Percentiles rank a stretch among this genome's conserved stretches.
phyloP scores from a whole-genome alignment of 1,140 invertebrate species.

The Mycetomoellerius zeteki region DNA sequence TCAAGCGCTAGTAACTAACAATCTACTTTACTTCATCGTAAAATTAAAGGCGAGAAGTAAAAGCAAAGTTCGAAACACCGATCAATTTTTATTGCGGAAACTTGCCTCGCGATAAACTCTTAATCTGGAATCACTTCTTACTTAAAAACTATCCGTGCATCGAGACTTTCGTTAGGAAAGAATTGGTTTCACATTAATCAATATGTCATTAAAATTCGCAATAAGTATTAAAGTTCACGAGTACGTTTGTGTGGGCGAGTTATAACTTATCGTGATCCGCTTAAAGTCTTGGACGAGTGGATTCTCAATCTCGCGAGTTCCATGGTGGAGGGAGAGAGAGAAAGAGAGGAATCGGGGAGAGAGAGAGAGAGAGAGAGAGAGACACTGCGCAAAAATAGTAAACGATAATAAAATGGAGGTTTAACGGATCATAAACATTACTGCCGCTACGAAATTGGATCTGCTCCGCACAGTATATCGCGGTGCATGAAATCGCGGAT shows the following conservation, averaged over 20 bases:
- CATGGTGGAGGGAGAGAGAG: not conserved
- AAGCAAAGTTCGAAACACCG: not conserved
- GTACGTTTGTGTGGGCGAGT: not conserved
- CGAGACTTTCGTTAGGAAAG: not conserved
- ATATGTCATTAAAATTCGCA: not conserved
- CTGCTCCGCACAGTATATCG: slow-evolving; percentile 32
- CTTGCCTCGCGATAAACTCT: not conserved
- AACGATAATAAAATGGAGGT: slow-evolving; percentile 28
- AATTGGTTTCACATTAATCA: not conserved
- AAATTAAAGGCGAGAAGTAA: not conserved
- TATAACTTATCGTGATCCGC: not conserved
- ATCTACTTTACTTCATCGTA: not conserved
- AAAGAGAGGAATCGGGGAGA: not conserved
- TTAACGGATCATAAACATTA: slow-evolving; percentile 48
- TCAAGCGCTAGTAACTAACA: slow-evolving; percentile 54
- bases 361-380: not conserved
- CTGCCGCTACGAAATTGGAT: slow-evolving; percentile 33
- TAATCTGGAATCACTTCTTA: not conserved
- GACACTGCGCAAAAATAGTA: not conserved
- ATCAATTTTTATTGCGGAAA: not conserved
- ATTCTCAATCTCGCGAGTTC: slow-evolving; percentile 12
- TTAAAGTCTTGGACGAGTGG: not conserved
- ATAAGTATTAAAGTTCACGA: not conserved
- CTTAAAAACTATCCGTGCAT: not conserved
- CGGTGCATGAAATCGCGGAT: slow-evolving; percentile 49